Conservation (phyloP, 2,888 invertebrate genomes). For the Liodrosophila aerea region DNA sequence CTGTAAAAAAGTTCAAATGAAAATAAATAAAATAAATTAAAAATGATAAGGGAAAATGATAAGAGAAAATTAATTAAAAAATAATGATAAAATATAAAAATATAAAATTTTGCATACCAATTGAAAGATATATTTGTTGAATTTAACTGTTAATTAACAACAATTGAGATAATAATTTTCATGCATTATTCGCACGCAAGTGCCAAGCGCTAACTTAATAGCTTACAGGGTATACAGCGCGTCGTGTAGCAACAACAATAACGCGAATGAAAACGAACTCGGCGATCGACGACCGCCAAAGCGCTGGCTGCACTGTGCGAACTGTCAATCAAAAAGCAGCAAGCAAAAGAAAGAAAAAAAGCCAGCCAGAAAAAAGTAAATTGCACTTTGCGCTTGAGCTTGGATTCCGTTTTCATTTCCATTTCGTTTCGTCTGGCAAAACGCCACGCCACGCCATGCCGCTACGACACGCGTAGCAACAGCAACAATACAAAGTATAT, state of each 20-base stretch:
- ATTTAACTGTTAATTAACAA: no score
- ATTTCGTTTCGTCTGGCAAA: slow-evolving; percentile 37
- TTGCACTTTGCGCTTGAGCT: slow-evolving; percentile 49
- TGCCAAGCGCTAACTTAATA: not conserved
- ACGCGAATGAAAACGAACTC: not conserved
- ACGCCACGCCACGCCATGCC: slow-evolving; percentile 30
- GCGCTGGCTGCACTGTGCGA: not conserved
- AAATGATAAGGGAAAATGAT: no score
- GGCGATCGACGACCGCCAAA: slow-evolving; percentile 7
- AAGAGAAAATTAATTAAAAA: no score
- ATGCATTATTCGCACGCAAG: no score
- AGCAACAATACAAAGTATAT: slow-evolving; percentile 31
- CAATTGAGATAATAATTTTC: no score
- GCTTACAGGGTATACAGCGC: slow-evolving; percentile 14
- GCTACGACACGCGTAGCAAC: slow-evolving; percentile 52
- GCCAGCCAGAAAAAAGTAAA: slow-evolving; percentile 12
- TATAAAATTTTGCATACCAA: no score
- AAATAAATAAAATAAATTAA: not conserved
- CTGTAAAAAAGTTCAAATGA: not conserved
- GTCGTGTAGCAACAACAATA: slow-evolving; percentile 1
- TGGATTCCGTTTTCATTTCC: slow-evolving; percentile 55
- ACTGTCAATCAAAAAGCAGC: slow-evolving; percentile 20
- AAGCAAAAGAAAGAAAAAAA: not conserved
- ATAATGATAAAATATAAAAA: no score
- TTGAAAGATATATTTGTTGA: no score